Evolutionary conservation across 2,888 invertebrate species (phyloP), one percentile per base, ranked within the genome.

Genomic region (Cephus sareptanus): DNA sequence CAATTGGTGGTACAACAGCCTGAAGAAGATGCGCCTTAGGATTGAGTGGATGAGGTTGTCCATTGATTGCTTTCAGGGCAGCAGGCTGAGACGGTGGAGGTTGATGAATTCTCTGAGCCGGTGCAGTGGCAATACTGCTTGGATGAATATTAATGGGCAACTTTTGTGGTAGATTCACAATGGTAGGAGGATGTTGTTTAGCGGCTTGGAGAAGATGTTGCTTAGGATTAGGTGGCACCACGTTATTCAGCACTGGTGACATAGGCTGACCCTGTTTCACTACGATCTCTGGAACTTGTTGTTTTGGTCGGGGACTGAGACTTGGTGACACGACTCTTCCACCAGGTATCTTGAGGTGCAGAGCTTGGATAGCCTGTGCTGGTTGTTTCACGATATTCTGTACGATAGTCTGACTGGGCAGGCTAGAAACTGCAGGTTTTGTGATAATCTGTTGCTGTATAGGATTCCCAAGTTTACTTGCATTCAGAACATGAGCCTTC

Each of bases 401-500:
- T 1, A 90, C 87, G 73, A 87, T 81, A 0, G 87, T 82, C 75
- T 86, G 90, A 0, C 89, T 83, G 4, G 87, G 33, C 35, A 75
- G 85, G 70, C 79, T 84, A 1, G 91, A 85, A 12, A 87, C 80
- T 3, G 84, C 74, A 11, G 89, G 82, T 83, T 91, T 91, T 0
- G 86, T 82, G 3, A 89, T 85, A 4, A 89, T 87, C 12, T 86
- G 85, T 33, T 86, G 88, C 76, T 81, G 83, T 34, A 84, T 77
- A 11, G 86, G 86, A 69, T 84, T 87, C 2, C 81, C 88, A 30
- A 89, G 81, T 82, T 91, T 91, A 71, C 88, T 91, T 4, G 91
- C 90, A 76, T 94, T 94, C 33, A 95, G 87, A 4, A 95, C 94
- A 81, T 94, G 94, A 2, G 94, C 94, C 85, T 95, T 95, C 3